These are phyloP conservation scores for Zygothrica quintamaculata DNA, from an alignment of 2,888 invertebrate genomes.

Conservation along the genomic window DNA sequence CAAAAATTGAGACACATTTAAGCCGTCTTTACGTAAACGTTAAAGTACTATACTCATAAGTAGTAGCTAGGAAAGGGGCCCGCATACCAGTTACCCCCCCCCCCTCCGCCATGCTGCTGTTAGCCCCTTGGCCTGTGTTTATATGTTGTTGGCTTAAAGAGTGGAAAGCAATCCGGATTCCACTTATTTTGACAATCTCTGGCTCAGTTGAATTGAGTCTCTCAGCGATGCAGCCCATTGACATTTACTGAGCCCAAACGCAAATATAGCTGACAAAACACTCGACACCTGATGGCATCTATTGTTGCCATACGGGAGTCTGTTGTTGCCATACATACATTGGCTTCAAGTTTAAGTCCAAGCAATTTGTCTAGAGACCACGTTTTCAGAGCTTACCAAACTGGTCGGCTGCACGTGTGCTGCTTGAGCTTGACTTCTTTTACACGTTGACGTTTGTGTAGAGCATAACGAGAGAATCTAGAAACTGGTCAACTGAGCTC, in stretches of 20 bases:
- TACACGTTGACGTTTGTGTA: too few relatives aligned
- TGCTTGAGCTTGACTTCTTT: constrained; percentile 2
- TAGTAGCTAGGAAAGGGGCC: too few relatives aligned
- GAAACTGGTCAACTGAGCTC: constrained; percentile 54
- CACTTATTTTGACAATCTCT: constrained; percentile 48
- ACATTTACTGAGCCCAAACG: constrained; percentile 67
- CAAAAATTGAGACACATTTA: too few relatives aligned
- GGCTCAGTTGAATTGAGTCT: constrained; percentile 21
- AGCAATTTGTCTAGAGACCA: constrained; percentile 68
- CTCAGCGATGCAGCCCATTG: constrained; percentile 35
- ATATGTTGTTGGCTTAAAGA: too few relatives aligned
- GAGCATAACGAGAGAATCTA: constrained; percentile 26
- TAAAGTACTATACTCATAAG: too few relatives aligned
- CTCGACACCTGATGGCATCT: constrained; percentile 81
- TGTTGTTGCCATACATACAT: too few relatives aligned
- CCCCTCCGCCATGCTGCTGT: too few relatives aligned
- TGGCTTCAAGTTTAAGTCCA: constrained; percentile 37
- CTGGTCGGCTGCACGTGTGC: constrained; percentile 68
- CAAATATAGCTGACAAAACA: constrained; percentile 83
- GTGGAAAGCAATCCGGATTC: constrained; percentile 29
- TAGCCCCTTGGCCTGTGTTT: too few relatives aligned
- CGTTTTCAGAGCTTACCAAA: constrained; percentile 55
- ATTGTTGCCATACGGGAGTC: constrained; percentile 22
- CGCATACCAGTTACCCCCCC: too few relatives aligned
- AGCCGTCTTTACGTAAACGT: too few relatives aligned